These are phyloP conservation scores for Tinamus major DNA, from an alignment of 2,797 vertebrate species.

Conservation along the genomic window DNA sequence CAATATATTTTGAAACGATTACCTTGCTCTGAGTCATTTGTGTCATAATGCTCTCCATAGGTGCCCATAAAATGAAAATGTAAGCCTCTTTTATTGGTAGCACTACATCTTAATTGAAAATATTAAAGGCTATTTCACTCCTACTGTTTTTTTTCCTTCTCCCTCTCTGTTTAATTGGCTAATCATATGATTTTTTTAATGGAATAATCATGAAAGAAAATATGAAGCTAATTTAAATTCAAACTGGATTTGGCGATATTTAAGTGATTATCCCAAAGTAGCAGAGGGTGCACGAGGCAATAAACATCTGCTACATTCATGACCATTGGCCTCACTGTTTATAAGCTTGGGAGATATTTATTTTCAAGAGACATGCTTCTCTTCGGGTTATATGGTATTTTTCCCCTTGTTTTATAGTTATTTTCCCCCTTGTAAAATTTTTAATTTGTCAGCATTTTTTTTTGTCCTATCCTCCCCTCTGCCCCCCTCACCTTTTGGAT, in stretches of 20 bases:
- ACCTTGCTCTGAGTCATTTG: constrained; percentile 83
- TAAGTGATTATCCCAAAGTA: constrained; percentile 81
- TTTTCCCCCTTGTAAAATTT: constrained; percentile 11
- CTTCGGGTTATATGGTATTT: constrained; percentile 13
- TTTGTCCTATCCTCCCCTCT: not conserved
- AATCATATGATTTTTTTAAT: constrained; percentile 80
- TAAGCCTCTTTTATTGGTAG: constrained; percentile 83
- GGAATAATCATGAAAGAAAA: constrained; percentile 80
- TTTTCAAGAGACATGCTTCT: constrained; percentile 75
- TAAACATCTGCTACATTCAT: constrained; percentile 79
- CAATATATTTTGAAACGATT: constrained; percentile 83
- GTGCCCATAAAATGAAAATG: constrained; percentile 84
- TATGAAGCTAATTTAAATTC: constrained; percentile 83
- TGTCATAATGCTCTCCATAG: constrained; percentile 84
- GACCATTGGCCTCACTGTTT: constrained; percentile 78
- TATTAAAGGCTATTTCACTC: constrained; percentile 82
- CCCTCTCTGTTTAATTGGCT: constrained; percentile 75
- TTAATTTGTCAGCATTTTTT: constrained; percentile 58
- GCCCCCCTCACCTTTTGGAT: not conserved
- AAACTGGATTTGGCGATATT: constrained; percentile 77
- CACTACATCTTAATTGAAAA: constrained; percentile 85
- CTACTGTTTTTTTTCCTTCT: constrained; percentile 44
- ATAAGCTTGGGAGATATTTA: constrained; percentile 75
- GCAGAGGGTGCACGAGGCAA: constrained; percentile 74
- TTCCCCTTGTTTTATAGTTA: not conserved